Base-by-base conservation (phyloP, 2,797 vertebrate genomes). In the Sebastes goodei region DNA sequence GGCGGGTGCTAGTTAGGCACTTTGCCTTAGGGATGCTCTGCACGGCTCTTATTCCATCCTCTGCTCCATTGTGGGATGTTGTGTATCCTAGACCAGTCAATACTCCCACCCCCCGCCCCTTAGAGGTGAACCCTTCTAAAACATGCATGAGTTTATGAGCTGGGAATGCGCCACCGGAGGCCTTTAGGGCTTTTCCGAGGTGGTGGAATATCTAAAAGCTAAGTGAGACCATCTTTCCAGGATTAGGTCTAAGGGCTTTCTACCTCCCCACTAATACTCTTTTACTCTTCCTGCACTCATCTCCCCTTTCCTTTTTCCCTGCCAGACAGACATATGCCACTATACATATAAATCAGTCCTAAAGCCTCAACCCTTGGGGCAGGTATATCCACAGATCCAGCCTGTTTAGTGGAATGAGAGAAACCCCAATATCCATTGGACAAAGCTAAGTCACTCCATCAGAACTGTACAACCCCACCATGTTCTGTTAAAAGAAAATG, bases 101-200 rank as follows among this genome's bases (percentile, higher is more conserved):
- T 95, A 94, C 74, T 60, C 71, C 74, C 67, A 29, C 66, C 80
- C 74, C 71, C 64, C 29, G 55, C 81, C 76, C 80, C 76, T 71
- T 88, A 6, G 89, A 92, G 92, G 85, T 87, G 84, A 92, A 72
- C 74, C 80, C 89, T 78, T 87, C 89, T 96, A 94, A 96, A 96
- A 95, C 93, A 95, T 96, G 94, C 90, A 96, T 95, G 95, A 96
- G 94, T 85, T 85, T 88, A 88, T 82, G 92, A 89, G 92, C 82
- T 82, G 65, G 74, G 84, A 89, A 91, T 85, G 86, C 23, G 71
- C 87, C 90, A 87, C 85, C 69, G 74, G 88, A 92, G 90, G 92
- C 88, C 92, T 90, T 84, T 1, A 62, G 90, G 91, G 91, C 83
- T 88, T 90, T 46, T 90, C 74, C n/a, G 60, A 85, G 89, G 88